Evolutionary conservation across 1,140 invertebrate genomes (phyloP).

Genomic region (Temnothorax longispinosus): DNA sequence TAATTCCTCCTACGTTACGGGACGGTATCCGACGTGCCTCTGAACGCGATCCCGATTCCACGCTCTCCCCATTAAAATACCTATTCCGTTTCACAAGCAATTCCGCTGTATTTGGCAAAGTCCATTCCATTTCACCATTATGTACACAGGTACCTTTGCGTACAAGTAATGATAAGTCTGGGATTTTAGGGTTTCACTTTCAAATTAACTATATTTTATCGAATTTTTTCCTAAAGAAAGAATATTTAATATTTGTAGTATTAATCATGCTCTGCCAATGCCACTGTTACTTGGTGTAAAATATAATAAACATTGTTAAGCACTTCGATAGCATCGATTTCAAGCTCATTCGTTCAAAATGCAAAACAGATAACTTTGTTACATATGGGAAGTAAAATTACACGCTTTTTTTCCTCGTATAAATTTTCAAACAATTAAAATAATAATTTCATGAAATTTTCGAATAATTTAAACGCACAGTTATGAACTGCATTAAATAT

Average conservation of each 20-base stretch:
- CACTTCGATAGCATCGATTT: not conserved
- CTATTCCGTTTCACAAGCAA: not conserved
- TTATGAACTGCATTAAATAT: not conserved
- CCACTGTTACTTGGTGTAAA: not conserved
- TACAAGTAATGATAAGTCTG: not conserved
- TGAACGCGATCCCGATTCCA: not conserved
- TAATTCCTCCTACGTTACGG: not conserved
- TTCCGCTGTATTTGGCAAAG: not conserved
- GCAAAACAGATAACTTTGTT: not conserved
- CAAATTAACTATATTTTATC: too few relatives aligned
- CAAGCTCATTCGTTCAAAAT: not conserved
- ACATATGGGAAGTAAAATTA: not conserved
- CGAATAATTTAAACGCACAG: not conserved
- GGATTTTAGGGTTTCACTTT: not conserved
- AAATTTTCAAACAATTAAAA: not conserved
- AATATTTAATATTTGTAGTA: not conserved
- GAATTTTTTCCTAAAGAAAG: not conserved
- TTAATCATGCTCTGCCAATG: not conserved
- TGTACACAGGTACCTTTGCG: not conserved
- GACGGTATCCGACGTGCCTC: not conserved
- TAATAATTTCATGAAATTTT: not conserved
- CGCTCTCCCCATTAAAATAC: constrained; percentile 20
- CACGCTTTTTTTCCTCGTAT: not conserved
- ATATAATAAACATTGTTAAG: not conserved
- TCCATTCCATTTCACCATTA: not conserved